These are phyloP conservation scores for Hiodon tergisus DNA, from an alignment of 2,113 vertebrate genomes.

Conservation along the genomic window DNA sequence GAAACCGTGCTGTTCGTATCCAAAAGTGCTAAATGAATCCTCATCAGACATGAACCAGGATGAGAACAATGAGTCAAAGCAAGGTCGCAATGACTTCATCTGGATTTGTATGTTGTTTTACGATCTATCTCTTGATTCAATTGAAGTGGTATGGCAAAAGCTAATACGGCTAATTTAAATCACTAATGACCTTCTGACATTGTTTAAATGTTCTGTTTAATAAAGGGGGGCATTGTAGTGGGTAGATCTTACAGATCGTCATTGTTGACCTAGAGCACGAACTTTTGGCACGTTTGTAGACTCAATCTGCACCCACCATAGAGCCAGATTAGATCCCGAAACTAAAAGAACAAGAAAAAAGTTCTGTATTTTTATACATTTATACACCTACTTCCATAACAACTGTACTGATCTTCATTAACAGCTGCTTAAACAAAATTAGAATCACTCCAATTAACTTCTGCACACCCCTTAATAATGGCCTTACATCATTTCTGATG, in stretches of 20 bases:
- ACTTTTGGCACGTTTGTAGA: too few species aligned
- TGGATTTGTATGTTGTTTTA: background rate
- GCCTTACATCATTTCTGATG: too few species aligned
- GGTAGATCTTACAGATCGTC: too few species aligned
- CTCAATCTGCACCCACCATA: too few species aligned
- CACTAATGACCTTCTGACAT: background rate
- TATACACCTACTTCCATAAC: background rate
- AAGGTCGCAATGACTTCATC: background rate
- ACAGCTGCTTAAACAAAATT: too few species aligned
- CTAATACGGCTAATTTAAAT: background rate
- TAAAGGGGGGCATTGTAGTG: too few species aligned
- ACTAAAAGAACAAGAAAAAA: too few species aligned
- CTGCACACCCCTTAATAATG: too few species aligned
- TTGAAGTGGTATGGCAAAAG: background rate
- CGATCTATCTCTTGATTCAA: background rate
- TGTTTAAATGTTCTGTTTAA: background rate
- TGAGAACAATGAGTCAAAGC: background rate
- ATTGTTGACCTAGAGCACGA: too few species aligned
- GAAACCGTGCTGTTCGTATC: background rate
- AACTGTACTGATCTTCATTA: too few species aligned
- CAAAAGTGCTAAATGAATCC: background rate
- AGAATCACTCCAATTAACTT: too few species aligned
- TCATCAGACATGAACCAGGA: background rate
- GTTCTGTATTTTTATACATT: background rate
- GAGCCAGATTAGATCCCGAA: background rate